These are phyloP conservation scores for Spea bombifrons DNA, from an alignment of 2,113 vertebrate genomes.

Conservation along the genomic window DNA sequence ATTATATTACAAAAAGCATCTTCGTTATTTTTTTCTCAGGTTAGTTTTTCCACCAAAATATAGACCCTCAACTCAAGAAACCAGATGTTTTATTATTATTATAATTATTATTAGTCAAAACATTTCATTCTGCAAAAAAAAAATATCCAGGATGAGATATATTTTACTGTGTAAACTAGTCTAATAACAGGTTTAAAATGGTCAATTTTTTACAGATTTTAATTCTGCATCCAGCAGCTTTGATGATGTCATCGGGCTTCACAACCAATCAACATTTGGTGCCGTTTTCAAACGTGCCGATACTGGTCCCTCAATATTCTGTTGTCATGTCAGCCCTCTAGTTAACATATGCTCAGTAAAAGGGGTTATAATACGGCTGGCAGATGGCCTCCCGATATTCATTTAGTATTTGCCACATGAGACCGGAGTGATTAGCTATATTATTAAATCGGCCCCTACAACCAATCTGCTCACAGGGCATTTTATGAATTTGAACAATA, in stretches of 20 bases:
- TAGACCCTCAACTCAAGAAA: too few species aligned
- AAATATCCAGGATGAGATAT: too few species aligned
- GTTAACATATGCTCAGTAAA: neutral
- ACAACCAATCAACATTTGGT: conserved; percentile 14
- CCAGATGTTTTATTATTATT: too few species aligned
- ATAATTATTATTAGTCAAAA: too few species aligned
- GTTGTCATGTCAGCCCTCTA: neutral
- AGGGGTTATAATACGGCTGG: neutral
- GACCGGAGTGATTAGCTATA: neutral
- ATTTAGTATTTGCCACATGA: neutral
- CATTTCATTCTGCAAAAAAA: too few species aligned
- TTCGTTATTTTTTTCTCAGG: too few species aligned
- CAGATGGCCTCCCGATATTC: neutral
- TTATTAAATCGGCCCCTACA: neutral
- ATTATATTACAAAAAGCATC: too few species aligned
- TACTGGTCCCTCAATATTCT: neutral
- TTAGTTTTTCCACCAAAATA: too few species aligned
- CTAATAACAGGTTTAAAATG: too few species aligned
- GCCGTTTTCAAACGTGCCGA: conserved; percentile 29
- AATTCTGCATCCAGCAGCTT: neutral
- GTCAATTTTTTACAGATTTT: neutral
- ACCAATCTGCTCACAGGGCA: neutral
- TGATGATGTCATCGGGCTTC: neutral
- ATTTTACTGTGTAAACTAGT: too few species aligned
- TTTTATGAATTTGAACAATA: neutral